Percentiles rank a stretch among this genome's conserved stretches.
These are phyloP conservation scores for Lithobates sylvaticus DNA, from an alignment of 2,797 vertebrate genomes.

Conservation along the genomic window DNA sequence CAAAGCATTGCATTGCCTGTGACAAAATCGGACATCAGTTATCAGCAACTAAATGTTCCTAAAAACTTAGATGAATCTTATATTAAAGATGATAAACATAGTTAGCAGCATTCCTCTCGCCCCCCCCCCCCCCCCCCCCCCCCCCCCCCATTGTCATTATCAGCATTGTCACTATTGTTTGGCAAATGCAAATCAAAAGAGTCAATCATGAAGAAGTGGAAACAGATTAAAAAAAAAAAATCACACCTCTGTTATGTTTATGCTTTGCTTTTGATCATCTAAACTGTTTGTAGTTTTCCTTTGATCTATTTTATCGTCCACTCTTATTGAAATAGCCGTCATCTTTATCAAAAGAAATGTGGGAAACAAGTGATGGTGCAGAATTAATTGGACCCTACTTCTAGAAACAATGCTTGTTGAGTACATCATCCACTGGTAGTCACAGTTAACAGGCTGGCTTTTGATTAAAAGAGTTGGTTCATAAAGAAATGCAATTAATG, in stretches of 20 bases:
- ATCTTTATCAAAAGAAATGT: not conserved
- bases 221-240: not conserved
- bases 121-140: too few species aligned
- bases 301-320: constrained; percentile 10
- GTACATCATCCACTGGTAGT: constrained; percentile 17
- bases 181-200: not conserved
- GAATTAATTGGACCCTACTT: constrained; percentile 9
- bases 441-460: not conserved
- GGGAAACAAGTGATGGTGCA: not conserved
- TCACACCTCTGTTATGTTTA: not conserved
- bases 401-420: not conserved
- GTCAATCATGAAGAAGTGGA: not conserved
- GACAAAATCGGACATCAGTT: too few species aligned
- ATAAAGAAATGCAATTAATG: not conserved
- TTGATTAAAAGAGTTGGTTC: constrained; percentile 1
- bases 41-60: too few species aligned
- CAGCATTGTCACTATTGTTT: not conserved
- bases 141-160: not conserved
- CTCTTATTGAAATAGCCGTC: not conserved
- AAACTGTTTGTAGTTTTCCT: not conserved
- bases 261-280: not conserved
- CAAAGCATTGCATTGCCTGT: too few species aligned
- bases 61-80: too few species aligned
- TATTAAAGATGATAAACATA: not conserved
- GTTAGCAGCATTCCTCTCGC: not conserved